Evolutionary conservation across 1,140 invertebrate genomes (phyloP), one percentile per base, ranked within the genome.

Genomic region (Zaprionus gabonicus): DNA sequence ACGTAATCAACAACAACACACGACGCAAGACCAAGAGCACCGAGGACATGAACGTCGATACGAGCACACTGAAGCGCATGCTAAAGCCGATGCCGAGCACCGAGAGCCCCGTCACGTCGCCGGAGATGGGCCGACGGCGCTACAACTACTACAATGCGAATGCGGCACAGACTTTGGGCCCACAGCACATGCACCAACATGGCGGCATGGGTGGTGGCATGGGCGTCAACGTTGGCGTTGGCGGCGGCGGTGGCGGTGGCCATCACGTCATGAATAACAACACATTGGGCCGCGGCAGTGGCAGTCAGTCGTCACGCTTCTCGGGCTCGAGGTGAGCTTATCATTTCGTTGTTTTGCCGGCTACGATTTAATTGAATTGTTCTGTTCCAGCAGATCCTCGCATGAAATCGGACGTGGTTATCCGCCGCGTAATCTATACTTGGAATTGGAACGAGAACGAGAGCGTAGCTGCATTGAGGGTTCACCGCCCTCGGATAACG

Each of bases 1-100:
- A 96, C 75, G 94, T 96, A 62, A 94, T 96, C 72, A 96, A 96
- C 81, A 96, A 96, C 90, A 96, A 96, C 85, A 95, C 95, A 62
- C 95, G 96, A 81, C 96, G 94, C 67, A 97, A 97, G 91, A 97
- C 96, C 73, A 98, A 97, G 93, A 97, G 97, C 93, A 97, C 97
- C 25, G 97, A 98, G 93, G 97, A 98, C 87, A 97, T 97, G 95
- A 94, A 98, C 86, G 97, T 97, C 95, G 94, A 94, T 93, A 97
- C 97, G 76, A 97, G 97, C 92, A 98, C 97, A 1, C 93, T 99
- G 75, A 98, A 99, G 92, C 95, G 97, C 53, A 98, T 99, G 97
- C 93, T 99, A 73, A 98, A 98, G 84, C 98, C 98, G 25, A 97
- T 99, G 95, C 96, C 97, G 25, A 96, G 96, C 80, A 95, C 96